A percentile compares a stretch with the other conserved stretches of the same genome.
Conservation (phyloP, 1,140 invertebrate genomes). For the Acromyrmex heyeri region DNA sequence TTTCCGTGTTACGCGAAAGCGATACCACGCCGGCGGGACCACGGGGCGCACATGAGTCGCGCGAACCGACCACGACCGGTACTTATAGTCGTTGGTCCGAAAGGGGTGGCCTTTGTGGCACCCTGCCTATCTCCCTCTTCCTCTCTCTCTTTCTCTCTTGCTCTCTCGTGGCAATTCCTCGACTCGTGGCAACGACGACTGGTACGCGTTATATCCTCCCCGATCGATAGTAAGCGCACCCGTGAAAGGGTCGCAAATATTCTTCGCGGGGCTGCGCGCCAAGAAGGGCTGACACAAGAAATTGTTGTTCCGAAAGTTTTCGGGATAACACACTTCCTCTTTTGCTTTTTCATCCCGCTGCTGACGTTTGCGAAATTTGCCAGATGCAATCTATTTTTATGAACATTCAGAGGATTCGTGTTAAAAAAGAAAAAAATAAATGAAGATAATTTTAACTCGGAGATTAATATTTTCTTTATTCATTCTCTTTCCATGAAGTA, state of each 20-base stretch:
- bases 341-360: neutral
- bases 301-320: conserved; percentile 29
- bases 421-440: neutral
- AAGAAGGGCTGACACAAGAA: conserved; percentile 10
- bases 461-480: neutral
- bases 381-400: conserved; percentile 8
- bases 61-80: conserved; percentile 64
- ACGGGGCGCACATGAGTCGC: conserved; percentile 66
- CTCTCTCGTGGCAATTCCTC: conserved; percentile 50
- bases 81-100: conserved; percentile 68
- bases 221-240: conserved; percentile 74
- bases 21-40: conserved; percentile 55
- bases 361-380: conserved; percentile 4
- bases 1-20: conserved; percentile 9
- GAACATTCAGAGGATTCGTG: neutral
- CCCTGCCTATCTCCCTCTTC: conserved; percentile 46
- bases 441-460: neutral
- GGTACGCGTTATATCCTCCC: conserved; percentile 62
- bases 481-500: too few relatives aligned
- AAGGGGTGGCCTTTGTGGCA: conserved; percentile 72
- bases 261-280: conserved; percentile 37
- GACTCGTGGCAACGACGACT: conserved; percentile 72
- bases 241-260: conserved; percentile 67
- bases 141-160: conserved; percentile 9
- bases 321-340: neutral